Conservation (phyloP, 1,140 invertebrate genomes). For the Magallana ariakensis region DNA sequence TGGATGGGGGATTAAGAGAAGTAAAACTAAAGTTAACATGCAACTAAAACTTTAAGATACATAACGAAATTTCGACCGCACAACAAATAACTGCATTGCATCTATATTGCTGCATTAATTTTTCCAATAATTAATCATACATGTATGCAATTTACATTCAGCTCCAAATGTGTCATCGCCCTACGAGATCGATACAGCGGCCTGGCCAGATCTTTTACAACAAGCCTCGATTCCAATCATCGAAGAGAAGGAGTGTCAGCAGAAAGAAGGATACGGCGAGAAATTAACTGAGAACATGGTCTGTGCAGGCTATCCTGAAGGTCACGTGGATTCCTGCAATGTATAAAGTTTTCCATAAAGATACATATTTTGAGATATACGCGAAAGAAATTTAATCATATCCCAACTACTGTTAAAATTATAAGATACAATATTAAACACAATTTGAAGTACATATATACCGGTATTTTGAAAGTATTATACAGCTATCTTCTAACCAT, state of each 20-base stretch:
- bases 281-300: conserved; percentile 20
- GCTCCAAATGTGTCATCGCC: background rate
- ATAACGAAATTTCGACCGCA: background rate
- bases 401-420: too few relatives aligned
- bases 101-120: too few relatives aligned
- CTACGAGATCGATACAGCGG: background rate
- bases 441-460: too few relatives aligned
- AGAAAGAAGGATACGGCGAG: conserved; percentile 20
- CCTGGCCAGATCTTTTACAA: conserved; percentile 13
- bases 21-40: background rate
- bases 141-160: background rate
- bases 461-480: too few relatives aligned
- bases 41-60: background rate
- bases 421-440: too few relatives aligned
- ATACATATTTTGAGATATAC: too few relatives aligned
- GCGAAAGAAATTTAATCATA: too few relatives aligned
- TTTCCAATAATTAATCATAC: background rate
- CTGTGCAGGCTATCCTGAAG: conserved; percentile 1
- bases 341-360: background rate
- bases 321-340: conserved; percentile 6
- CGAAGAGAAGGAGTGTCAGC: background rate
- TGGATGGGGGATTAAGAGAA: conserved; percentile 34
- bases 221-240: conserved; percentile 23
- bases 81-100: background rate
- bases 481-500: too few relatives aligned